Base-by-base conservation (phyloP, 2,797 vertebrate species). In the Crocidura indochinensis region DNA sequence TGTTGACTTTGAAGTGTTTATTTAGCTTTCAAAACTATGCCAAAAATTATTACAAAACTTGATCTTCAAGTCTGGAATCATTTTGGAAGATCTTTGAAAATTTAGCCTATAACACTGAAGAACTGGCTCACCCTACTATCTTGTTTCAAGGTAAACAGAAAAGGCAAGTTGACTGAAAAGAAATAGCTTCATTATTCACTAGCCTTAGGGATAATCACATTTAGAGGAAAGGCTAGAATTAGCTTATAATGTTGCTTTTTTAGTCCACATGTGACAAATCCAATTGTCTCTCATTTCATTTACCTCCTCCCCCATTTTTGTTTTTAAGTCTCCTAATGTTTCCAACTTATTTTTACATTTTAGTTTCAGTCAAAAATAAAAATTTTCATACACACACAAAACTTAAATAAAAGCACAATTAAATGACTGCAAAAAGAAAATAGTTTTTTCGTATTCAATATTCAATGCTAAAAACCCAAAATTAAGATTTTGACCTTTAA, bases 11-110 rank as follows among this genome's bases (percentile, higher is more conserved):
- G 83, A 96, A 96, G 86, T 97, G 95, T 97, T 98, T 98, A 96
- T 96, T 94, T 96, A 97, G 96, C 94, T 83, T 84, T 96, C 90
- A 95, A 95, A 97, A 97, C 96, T 97, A 97, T 92, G 87, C 95
- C 96, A 96, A 97, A 97, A 96, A 95, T 96, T 97, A 97, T 96
- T 94, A 93, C 97, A 96, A 96, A 96, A 95, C 93, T 95, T 94
- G 96, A 72, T 94, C 90, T 97, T 97, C 96, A 97, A 97, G 97
- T 98, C 97, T 98, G 97, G 97, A 98, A 97, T 97, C 96, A 87
- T 97, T 98, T 98, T 98, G 95, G 78, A 96, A 97, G 95, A 97
- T 97, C 97, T 98, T 98, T 98, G 97, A 97, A 98, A 98, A 98
- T 97, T 97, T 98, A 98, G 96, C 97, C 97, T 98, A 95, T 98